Base-by-base conservation (phyloP, 2,888 invertebrate genomes). In the Tetanocera ferruginea region DNA sequence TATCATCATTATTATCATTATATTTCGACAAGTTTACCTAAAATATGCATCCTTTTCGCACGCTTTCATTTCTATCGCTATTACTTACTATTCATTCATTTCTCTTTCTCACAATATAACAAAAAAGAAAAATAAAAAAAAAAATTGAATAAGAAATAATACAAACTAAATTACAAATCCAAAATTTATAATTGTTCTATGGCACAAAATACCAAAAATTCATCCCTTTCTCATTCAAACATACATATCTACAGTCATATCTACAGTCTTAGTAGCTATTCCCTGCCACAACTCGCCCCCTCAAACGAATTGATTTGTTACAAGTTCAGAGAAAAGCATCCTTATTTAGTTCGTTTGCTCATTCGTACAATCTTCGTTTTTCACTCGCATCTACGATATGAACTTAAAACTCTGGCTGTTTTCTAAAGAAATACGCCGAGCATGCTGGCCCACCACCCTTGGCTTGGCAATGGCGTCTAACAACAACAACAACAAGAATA, bases 91-190 rank as follows among this genome's bases (percentile, higher is more conserved):
- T 25, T 34, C 66, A 51, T 34, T 70, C 28, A 51, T 19, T 49
- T 51, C 23, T 34, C 52, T 11, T 17, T 64, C 19, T 43, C 14
- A 66, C 64, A 64, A 14, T 11, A 51, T 5, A 5, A 51, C 2
- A 69, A 31, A 67, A 37, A 23, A 37, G 19, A 19, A 67, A 37
- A 17, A 9, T 17, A 34, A 66, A 43, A 9, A 57, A 6, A 14
- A 1, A 23, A 19, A 37, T 1, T 1, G 17, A n/a, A 4, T 17
- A 25, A 60, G 66, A 66, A 77, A 72, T 66, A 77, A 72, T 66
- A 85, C 84, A 84, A 85, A 86, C 85, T 85, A 86, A 85, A 86
- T 85, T 86, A 85, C 85, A 86, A 85, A 85, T 85, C 84, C 85
- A 85, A 86, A 85, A 86, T 86, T 86, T 85, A 85, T 86, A 85